Conservation (phyloP, 2,888 invertebrate species). For the Heliconius ethilla region DNA sequence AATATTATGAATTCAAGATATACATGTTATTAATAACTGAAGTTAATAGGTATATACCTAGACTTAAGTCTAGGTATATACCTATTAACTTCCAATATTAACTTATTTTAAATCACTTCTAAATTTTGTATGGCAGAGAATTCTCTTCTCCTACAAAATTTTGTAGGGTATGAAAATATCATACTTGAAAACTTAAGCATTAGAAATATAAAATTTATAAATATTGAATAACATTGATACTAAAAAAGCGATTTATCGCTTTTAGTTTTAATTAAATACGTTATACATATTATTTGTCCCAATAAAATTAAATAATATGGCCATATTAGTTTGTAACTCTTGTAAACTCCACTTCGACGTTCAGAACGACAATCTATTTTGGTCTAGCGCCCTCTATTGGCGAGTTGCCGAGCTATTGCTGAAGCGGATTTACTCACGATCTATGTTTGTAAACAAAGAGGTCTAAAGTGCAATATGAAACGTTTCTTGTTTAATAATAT, state of each 20-base stretch:
- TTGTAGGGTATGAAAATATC: not conserved
- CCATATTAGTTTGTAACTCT: constrained; percentile 56
- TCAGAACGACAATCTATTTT: constrained; percentile 69
- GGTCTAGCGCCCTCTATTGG: constrained; percentile 77
- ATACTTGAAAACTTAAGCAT: not conserved
- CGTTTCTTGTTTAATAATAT: constrained; percentile 4
- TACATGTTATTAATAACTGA: too few species aligned
- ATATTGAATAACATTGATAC: not conserved
- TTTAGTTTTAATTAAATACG: not conserved
- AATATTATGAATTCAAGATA: too few species aligned
- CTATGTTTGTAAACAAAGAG: constrained; percentile 79
- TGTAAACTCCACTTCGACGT: constrained; percentile 49
- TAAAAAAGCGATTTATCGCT: not conserved
- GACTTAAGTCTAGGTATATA: not conserved
- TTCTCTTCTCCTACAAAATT: too few species aligned
- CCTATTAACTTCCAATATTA: not conserved
- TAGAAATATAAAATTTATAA: not conserved
- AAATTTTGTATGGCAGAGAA: not conserved
- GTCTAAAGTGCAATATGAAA: constrained; percentile 42
- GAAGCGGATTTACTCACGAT: constrained; percentile 70
- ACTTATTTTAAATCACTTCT: not conserved
- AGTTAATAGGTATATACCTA: too few species aligned
- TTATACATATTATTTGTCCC: constrained; percentile 7
- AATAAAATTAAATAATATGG: constrained; percentile 19
- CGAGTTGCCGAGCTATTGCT: constrained; percentile 71